Conservation (phyloP, 2,113 vertebrate species). For the Macrotis lagotis region DNA sequence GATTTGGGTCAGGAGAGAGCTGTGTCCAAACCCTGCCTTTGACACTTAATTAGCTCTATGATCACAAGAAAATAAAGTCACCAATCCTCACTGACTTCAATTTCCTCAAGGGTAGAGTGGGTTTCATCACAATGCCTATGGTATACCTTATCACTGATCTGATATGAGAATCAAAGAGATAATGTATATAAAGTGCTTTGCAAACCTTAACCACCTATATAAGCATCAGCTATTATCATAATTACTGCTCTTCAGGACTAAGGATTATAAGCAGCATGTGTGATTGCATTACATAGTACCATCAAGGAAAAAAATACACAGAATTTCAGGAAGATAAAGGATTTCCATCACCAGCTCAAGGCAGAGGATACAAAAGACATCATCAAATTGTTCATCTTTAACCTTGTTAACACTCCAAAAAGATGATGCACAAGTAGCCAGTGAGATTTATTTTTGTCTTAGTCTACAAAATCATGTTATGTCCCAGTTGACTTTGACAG, state of each 20-base stretch:
- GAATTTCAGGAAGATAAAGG: neutral
- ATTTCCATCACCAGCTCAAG: neutral
- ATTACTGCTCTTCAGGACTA: conserved; percentile 1
- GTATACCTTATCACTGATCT: neutral
- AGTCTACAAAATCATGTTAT: neutral
- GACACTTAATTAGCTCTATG: neutral
- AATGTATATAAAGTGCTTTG: neutral
- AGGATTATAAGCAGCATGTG: neutral
- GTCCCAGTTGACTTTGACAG: neutral
- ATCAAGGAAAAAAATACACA: conserved; percentile 13
- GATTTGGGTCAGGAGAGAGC: neutral
- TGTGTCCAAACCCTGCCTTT: neutral
- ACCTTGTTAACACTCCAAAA: neutral
- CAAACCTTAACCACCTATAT: neutral
- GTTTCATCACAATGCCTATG: neutral
- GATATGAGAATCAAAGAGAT: neutral
- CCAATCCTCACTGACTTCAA: neutral
- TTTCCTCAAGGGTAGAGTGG: neutral
- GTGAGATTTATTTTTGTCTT: neutral
- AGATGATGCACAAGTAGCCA: neutral
- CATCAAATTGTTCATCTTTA: neutral
- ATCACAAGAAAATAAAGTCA: neutral
- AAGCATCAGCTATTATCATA: neutral
- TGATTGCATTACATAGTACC: neutral
- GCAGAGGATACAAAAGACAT: neutral